Evolutionary conservation across 2,888 invertebrate species (phyloP).

Genomic region (Orthonychiurus folsomi): DNA sequence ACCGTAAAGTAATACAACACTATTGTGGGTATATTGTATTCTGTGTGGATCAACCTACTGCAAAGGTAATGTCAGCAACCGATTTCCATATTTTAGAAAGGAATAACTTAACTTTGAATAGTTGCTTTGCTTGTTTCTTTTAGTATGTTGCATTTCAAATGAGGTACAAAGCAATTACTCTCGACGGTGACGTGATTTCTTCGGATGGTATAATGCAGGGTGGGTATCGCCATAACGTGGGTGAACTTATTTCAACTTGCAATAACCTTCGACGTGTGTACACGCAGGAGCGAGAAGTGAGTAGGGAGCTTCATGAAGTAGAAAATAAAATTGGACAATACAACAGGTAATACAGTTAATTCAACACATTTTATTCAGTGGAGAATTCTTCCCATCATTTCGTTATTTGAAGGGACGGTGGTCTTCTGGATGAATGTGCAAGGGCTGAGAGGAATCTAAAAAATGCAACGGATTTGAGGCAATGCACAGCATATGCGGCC

Average conservation of each 20-base stretch:
- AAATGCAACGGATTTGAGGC: conserved; percentile 24
- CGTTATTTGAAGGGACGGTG: conserved; percentile 19
- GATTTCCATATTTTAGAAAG: too few relatives aligned
- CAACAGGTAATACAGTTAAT: not conserved
- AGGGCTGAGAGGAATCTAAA: conserved; percentile 26
- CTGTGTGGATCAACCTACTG: conserved; percentile 69
- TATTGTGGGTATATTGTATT: conserved; percentile 80
- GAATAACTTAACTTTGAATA: too few relatives aligned
- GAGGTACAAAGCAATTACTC: conserved; percentile 55
- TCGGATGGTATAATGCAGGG: conserved; percentile 84
- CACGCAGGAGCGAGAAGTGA: not conserved
- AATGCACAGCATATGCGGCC: conserved; percentile 27
- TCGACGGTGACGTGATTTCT: conserved; percentile 86
- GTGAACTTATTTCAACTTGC: conserved; percentile 17
- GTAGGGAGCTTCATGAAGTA: not conserved
- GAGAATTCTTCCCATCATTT: not conserved
- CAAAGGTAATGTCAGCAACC: conserved; percentile 56
- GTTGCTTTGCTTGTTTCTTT: conserved; percentile 45
- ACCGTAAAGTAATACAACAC: conserved; percentile 71
- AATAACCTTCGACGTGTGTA: conserved; percentile 14
- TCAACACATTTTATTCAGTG: not conserved
- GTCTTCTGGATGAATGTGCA: conserved; percentile 24
- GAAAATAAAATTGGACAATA: not conserved
- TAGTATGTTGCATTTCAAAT: conserved; percentile 44
- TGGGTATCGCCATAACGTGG: conserved; percentile 50